Conservation (phyloP, 1,140 invertebrate genomes). For the Drosophila watanabei region DNA sequence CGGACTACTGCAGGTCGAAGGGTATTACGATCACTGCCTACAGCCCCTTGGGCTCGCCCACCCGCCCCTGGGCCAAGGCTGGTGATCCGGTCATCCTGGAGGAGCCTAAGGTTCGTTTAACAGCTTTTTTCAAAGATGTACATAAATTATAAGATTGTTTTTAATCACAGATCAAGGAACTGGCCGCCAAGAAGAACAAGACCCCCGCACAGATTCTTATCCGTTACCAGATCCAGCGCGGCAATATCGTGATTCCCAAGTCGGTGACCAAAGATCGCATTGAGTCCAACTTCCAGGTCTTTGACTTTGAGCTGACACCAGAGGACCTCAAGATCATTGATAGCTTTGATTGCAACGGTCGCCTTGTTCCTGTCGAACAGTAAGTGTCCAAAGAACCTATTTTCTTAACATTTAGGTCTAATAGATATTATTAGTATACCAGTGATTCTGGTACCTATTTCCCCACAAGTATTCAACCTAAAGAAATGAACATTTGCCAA, state of each 20-base stretch:
- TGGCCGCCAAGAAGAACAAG: constrained; percentile 89
- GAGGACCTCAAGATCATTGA: constrained; percentile 87
- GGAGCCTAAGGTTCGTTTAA: constrained; percentile 85
- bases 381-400: constrained; percentile 67
- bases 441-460: no score
- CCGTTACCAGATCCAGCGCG: constrained; percentile 89
- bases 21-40: constrained; percentile 91
- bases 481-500: no score
- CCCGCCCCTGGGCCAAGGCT: constrained; percentile 90
- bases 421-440: no score
- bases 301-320: constrained; percentile 89
- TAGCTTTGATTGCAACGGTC: constrained; percentile 86
- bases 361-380: constrained; percentile 85
- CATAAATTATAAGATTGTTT: no score
- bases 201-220: constrained; percentile 90
- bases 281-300: constrained; percentile 90
- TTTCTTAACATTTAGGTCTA: no score
- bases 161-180: constrained; percentile 74
- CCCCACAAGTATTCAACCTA: no score
- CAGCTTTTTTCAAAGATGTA: neutral
- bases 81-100: constrained; percentile 89
- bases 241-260: constrained; percentile 88
- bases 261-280: constrained; percentile 90
- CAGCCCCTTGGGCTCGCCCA: constrained; percentile 91
- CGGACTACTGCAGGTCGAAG: constrained; percentile 89